Conservation (phyloP, 2,888 invertebrate species). For the Theodoxus fluviatilis region DNA sequence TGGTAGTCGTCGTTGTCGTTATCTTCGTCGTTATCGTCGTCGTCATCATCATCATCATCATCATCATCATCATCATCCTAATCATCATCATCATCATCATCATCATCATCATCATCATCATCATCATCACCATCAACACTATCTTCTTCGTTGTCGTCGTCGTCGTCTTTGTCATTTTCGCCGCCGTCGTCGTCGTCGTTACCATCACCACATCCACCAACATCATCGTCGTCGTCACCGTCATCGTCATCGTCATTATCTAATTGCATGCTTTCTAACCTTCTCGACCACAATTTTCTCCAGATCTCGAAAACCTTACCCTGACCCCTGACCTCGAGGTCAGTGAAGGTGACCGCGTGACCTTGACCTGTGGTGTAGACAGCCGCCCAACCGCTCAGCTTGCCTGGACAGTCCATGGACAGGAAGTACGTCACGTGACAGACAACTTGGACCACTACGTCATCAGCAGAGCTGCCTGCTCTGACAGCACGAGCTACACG, state of each 20-base stretch:
- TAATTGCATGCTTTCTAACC: too few species aligned
- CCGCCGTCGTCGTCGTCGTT: neutral
- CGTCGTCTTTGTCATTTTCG: neutral
- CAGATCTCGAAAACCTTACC: too few species aligned
- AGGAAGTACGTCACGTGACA: too few species aligned
- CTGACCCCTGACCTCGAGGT: too few species aligned
- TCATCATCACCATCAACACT: neutral
- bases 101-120: slow-evolving; percentile 2
- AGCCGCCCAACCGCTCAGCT: too few species aligned
- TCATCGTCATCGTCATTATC: neutral
- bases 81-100: slow-evolving; percentile 2
- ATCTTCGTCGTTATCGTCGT: neutral
- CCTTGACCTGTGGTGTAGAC: too few species aligned
- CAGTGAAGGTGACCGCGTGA: too few species aligned
- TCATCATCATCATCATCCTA: neutral
- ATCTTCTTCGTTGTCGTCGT: neutral
- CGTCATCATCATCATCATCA: neutral
- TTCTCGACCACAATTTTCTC: too few species aligned
- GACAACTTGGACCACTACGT: too few species aligned
- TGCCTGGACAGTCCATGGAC: too few species aligned
- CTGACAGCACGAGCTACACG: too few species aligned
- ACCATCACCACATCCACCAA: neutral
- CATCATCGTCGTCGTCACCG: neutral
- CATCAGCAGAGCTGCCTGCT: too few species aligned
- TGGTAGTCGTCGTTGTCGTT: neutral